Evolutionary conservation across 2,888 invertebrate species (phyloP), one percentile per base, ranked within the genome.

Genomic region (Cephalotes varians): DNA sequence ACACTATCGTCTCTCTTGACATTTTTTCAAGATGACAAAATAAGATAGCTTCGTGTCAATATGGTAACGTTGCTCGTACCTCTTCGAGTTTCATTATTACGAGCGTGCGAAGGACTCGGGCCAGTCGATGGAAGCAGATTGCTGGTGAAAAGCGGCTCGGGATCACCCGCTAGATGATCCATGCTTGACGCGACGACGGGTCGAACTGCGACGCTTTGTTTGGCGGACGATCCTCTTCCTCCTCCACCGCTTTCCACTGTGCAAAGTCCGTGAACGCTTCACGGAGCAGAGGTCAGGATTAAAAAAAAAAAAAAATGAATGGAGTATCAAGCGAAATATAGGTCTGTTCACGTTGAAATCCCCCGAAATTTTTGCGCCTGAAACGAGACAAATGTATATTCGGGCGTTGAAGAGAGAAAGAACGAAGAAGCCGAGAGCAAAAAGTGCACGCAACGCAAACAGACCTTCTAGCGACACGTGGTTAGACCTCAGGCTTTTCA

Each of bases 91-190:
- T 86, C 65, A 65, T 54, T 62, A 15, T 80, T 73, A 9, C 56
- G 81, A 21, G 25, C 40, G 4, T 86, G 72, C 1, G 84, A 81
- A 49, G 90, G 86, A 87, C 83, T 88, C n/a, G 90, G 85, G 25
- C 88, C 87, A 34, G 91, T 91, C 12, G 92, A 91, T 64, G 91
- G 64, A 54, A 91, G 81, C 71, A 89, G 88, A 21, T 92, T 92
- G 87, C 91, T 91, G 28, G 81, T 81, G 28, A 65, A 44, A 65
- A 92, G 87, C 69, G 87, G 85, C 7, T 92, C 90, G 9, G 83
- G 89, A 54, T 91, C 92, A 1, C 76, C 72, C 0, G 51, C 67
- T n/a, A 82, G 51, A 62, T 60, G 87, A 85, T 85, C 84, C 90
- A 89, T 89, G 9, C 65, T 82, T 15, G 21, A 58, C n/a, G 12